These are phyloP conservation scores for Eristalis tenax DNA, from an alignment of 2,888 invertebrate genomes.

Conservation along the genomic window DNA sequence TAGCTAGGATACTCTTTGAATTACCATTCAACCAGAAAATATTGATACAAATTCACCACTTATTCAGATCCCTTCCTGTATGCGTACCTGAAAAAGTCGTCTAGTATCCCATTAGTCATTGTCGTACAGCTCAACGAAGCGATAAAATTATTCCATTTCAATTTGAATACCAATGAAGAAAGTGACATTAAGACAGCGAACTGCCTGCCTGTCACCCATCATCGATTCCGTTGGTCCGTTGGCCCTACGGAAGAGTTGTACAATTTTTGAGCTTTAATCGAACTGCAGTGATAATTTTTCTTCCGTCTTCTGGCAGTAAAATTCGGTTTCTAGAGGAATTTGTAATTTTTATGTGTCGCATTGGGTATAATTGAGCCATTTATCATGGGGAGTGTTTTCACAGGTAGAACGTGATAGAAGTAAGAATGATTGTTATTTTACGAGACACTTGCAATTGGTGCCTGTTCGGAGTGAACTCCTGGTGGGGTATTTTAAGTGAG, in stretches of 20 bases:
- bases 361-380: slow-evolving; percentile 53
- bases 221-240: slow-evolving; percentile 20
- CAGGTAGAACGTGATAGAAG: slow-evolving; percentile 15
- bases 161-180: slow-evolving; percentile 52
- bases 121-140: slow-evolving; percentile 62
- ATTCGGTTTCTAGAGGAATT: slow-evolving; percentile 59
- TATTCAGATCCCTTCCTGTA: slow-evolving; percentile 17
- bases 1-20: slow-evolving; percentile 38
- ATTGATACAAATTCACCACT: slow-evolving; percentile 27
- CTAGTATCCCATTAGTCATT: slow-evolving; percentile 57
- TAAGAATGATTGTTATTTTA: slow-evolving; percentile 29
- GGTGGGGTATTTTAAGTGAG: background rate
- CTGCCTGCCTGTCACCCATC: slow-evolving; percentile 20
- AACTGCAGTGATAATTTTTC: slow-evolving; percentile 65
- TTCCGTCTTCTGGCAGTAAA: slow-evolving; percentile 28
- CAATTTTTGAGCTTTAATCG: slow-evolving; percentile 40
- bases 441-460: background rate
- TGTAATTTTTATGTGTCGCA: slow-evolving; percentile 34
- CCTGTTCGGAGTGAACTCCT: background rate
- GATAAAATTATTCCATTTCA: slow-evolving; percentile 69
- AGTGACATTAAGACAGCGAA: slow-evolving; percentile 8
- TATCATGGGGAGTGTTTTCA: slow-evolving; percentile 22
- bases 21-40: slow-evolving; percentile 21
- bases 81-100: slow-evolving; percentile 23
- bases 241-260: slow-evolving; percentile 8